Evolutionary conservation across 2,113 vertebrate species (phyloP), one percentile per base, ranked within the genome.

Genomic region (Hyaena hyaena): DNA sequence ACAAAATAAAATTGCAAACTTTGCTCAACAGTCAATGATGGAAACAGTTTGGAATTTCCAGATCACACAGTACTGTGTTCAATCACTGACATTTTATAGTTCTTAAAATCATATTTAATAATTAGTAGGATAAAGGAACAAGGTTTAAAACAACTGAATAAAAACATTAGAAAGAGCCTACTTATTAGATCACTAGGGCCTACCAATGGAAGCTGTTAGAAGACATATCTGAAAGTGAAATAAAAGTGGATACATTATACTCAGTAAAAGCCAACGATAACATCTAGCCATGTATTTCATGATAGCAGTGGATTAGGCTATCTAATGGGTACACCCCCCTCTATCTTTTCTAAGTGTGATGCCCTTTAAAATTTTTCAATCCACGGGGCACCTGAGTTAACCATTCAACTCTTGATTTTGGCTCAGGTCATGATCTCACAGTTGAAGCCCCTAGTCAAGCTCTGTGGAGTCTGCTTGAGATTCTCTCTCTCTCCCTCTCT

Each of bases 81-180:
- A 85, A 50, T 92, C 43, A 74, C 19, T 85, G 33, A 86, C 7
- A 68, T 33, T 87, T 79, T 88, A 86, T 65, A 80, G 24, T 50
- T 95, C 74, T 81, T 24, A 63, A 94, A 94, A 85, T 92, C 92
- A 95, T 73, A 66, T 83, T 91, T 73, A 95, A 95, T 89, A 93
- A 90, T 74, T 82, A 74, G 8, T 55, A 88, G 7, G 11, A 79
- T 88, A 93, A 91, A 14, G n/a, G 33, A 82, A 89, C 2, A 81
- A 82, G 24, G 3, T 53, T 97, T 94, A 53, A 96, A 97, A 81
- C 66, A 85, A 93, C 35, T 61, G 5, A 69, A 77, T 82, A 86
- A 93, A 96, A 97, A 89, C 66, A 71, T 68, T 92, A 82, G 61
- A 53, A 53, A 95, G 95, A 76, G 9, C 21, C 61, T 69, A 87